phyloP scores from a whole-genome alignment of 2,888 invertebrate genomes.

The Heliconius ethilla region DNA sequence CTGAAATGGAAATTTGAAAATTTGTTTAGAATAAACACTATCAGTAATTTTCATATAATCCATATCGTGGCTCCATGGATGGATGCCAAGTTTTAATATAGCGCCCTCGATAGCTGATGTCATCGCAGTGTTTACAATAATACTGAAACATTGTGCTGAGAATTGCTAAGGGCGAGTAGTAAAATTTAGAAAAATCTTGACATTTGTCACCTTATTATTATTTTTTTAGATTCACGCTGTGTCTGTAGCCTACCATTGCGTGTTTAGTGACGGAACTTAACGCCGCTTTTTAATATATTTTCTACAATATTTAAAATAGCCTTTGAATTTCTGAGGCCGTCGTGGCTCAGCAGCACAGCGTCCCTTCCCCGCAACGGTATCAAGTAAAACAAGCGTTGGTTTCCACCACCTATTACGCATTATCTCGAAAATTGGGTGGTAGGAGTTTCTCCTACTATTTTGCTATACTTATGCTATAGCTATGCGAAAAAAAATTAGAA shows the following conservation, averaged over 20 bases:
- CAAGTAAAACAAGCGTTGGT: neutral
- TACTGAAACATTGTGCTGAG: slow-evolving; percentile 39
- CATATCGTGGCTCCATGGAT: slow-evolving; percentile 60
- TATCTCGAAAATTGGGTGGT: too few relatives aligned
- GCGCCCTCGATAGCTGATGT: slow-evolving; percentile 68
- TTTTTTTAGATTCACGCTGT: too few relatives aligned
- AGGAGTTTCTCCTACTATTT: too few relatives aligned
- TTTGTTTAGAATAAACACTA: slow-evolving; percentile 1
- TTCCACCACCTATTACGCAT: neutral
- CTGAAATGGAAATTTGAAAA: neutral
- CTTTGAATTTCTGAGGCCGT: neutral
- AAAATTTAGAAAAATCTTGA: neutral
- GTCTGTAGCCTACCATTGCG: too few relatives aligned
- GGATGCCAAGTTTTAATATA: slow-evolving; percentile 76
- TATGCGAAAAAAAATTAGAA: too few relatives aligned
- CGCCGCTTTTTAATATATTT: neutral
- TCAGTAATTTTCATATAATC: slow-evolving; percentile 54
- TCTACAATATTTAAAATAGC: neutral
- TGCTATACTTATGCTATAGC: too few relatives aligned
- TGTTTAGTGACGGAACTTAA: too few relatives aligned
- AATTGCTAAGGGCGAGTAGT: slow-evolving; percentile 31
- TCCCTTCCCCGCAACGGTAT: neutral
- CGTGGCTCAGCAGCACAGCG: neutral
- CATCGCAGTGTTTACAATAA: slow-evolving; percentile 69
- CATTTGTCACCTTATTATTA: neutral